A percentile compares a stretch with the other conserved stretches of the same genome.
phyloP scores from a whole-genome alignment of 2,113 vertebrate species.

The Eulemur rufifrons region DNA sequence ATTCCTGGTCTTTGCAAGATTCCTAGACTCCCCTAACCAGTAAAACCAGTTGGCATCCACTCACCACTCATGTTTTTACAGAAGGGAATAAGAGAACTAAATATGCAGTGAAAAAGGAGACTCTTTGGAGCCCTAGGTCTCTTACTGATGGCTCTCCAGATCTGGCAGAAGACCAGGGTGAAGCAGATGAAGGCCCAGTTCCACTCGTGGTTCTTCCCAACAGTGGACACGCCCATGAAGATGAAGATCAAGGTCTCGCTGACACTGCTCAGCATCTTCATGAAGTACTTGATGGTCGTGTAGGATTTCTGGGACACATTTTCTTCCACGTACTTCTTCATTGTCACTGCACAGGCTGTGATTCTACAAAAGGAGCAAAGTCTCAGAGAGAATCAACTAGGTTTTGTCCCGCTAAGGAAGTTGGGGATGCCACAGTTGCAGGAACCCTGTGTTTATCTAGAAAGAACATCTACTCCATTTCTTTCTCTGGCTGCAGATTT shows the following conservation, averaged over 20 bases:
- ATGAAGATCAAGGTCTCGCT: conserved; percentile 97
- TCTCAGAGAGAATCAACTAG: background rate
- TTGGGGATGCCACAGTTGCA: background rate
- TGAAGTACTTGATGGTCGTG: conserved; percentile 95
- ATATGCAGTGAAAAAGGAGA: background rate
- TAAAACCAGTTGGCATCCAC: background rate
- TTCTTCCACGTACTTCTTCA: conserved; percentile 98
- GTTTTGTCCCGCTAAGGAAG: background rate
- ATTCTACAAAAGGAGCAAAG: conserved; percentile 85
- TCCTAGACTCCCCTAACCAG: background rate
- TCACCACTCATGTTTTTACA: background rate
- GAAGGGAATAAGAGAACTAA: background rate
- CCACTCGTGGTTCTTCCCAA: conserved; percentile 96
- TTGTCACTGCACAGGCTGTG: conserved; percentile 94
- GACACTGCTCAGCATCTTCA: conserved; percentile 97
- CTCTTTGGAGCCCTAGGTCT: background rate
- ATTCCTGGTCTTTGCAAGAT: background rate
- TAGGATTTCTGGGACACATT: conserved; percentile 96
- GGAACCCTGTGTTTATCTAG: background rate
- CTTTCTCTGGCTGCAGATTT: background rate
- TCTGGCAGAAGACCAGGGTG: conserved; percentile 91
- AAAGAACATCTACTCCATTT: background rate
- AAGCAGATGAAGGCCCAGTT: conserved; percentile 96
- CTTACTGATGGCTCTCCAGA: conserved; percentile 96
- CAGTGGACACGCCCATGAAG: conserved; percentile 96